These are phyloP conservation scores for Tenthredo scrophulariae DNA, from an alignment of 2,888 invertebrate genomes.

Conservation along the genomic window DNA sequence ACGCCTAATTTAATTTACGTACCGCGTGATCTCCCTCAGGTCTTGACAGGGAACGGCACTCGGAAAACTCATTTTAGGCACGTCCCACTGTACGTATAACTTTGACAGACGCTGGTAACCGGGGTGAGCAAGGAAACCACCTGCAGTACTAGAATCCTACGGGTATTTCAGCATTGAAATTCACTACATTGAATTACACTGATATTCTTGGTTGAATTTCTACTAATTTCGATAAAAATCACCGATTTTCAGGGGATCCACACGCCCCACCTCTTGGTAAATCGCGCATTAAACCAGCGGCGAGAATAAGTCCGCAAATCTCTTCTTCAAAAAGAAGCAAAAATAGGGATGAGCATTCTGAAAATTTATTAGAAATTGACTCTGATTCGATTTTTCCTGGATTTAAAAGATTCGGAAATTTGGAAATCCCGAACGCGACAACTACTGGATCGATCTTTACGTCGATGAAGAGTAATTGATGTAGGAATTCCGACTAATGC, in stretches of 20 bases:
- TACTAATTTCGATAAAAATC: not conserved
- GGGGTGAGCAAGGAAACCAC: not conserved
- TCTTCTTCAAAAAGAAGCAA: not conserved
- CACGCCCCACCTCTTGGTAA: not conserved
- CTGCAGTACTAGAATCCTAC: not conserved
- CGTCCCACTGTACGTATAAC: not conserved
- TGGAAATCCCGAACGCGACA: not conserved
- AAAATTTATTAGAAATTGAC: too few relatives aligned
- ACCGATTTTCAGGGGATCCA: not conserved
- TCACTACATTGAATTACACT: not conserved
- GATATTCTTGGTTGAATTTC: not conserved
- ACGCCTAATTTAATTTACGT: conserved; percentile 5
- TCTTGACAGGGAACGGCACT: conserved; percentile 21
- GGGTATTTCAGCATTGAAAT: not conserved
- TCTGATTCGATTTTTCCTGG: too few relatives aligned
- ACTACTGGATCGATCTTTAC: not conserved
- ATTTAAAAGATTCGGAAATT: too few relatives aligned
- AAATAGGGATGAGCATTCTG: not conserved
- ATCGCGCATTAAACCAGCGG: not conserved
- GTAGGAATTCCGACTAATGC: conserved; percentile 19
- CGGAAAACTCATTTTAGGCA: conserved; percentile 22
- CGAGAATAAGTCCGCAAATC: not conserved
- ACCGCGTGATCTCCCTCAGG: conserved; percentile 19
- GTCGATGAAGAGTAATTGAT: conserved; percentile 12
- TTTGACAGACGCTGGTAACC: not conserved